Conservation (phyloP, 2,888 invertebrate genomes). For the Steinernema carpocapsae region DNA sequence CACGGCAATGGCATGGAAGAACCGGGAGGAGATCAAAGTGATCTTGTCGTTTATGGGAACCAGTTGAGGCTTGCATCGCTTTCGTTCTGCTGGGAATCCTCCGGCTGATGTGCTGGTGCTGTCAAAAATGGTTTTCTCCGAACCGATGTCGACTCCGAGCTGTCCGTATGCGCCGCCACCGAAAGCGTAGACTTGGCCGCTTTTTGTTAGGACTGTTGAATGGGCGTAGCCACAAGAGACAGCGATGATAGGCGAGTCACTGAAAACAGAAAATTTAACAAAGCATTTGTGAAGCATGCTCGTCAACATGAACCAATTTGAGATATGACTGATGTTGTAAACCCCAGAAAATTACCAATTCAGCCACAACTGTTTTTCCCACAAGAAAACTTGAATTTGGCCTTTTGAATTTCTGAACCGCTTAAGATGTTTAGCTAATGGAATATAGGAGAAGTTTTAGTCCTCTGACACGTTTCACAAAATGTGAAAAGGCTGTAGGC, state of each 20-base stretch:
- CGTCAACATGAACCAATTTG: no score
- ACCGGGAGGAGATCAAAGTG: conserved; percentile 44
- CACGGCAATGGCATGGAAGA: conserved; percentile 62
- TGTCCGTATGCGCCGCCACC: conserved; percentile 45
- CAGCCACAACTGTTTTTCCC: no score
- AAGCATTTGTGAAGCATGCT: no score
- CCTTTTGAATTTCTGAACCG: no score
- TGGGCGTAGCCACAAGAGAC: conserved; percentile 49
- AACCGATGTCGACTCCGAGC: conserved; percentile 31
- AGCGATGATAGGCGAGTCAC: conserved; percentile 32
- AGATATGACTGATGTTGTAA: no score
- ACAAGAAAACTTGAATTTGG: no score
- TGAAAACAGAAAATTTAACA: conserved; percentile 34
- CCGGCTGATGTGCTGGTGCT: conserved; percentile 24
- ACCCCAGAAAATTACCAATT: no score
- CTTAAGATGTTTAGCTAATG: no score
- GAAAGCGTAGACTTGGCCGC: conserved; percentile 47
- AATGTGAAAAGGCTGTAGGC: no score
- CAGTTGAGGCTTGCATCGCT: conserved; percentile 7
- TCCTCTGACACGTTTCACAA: no score
- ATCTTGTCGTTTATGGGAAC: conserved; percentile 13
- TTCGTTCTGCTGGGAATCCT: conserved; percentile 28
- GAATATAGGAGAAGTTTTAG: no score
- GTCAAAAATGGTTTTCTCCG: conserved; percentile 10
- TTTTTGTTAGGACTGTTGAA: conserved; percentile 41